A percentile compares a stretch with the other conserved stretches of the same genome.
These are phyloP conservation scores for Clarias platycephalus DNA, from an alignment of 2,797 vertebrate species.

Conservation along the genomic window DNA sequence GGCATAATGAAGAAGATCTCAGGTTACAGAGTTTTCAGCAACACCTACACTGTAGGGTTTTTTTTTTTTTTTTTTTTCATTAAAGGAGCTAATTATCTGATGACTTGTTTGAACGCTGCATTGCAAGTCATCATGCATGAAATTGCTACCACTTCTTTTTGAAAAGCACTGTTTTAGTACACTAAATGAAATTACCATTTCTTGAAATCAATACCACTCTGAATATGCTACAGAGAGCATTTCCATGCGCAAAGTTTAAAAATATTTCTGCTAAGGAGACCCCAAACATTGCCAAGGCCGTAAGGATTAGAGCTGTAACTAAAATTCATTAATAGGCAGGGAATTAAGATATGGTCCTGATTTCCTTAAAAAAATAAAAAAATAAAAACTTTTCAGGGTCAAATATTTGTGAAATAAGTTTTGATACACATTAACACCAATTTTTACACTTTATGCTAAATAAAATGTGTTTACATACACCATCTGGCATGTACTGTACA, in stretches of 20 bases:
- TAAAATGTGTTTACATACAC: background rate
- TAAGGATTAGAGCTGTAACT: background rate
- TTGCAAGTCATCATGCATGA: constrained; percentile 36
- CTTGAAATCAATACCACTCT: constrained; percentile 13
- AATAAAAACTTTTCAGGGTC: background rate
- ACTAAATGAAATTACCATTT: constrained; percentile 32
- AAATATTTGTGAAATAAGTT: constrained; percentile 19
- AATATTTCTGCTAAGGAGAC: background rate
- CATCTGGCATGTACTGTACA: constrained; percentile 3
- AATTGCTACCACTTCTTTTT: constrained; percentile 44
- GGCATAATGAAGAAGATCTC: background rate
- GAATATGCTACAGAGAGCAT: constrained; percentile 18
- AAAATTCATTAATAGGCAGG: constrained; percentile 2
- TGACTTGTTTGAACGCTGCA: constrained; percentile 39
- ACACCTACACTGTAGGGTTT: constrained; percentile 22
- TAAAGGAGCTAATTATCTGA: constrained; percentile 46
- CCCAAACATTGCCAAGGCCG: background rate
- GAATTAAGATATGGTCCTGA: background rate
- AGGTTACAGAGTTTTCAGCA: constrained; percentile 15
- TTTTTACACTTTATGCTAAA: background rate
- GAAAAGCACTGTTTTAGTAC: constrained; percentile 36
- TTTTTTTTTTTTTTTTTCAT: constrained; percentile 27
- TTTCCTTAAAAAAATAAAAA: constrained; percentile 1
- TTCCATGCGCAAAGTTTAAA: background rate
- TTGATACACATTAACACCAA: constrained; percentile 1